Conservation (phyloP, 2,888 invertebrate species). For the Labia minor region DNA sequence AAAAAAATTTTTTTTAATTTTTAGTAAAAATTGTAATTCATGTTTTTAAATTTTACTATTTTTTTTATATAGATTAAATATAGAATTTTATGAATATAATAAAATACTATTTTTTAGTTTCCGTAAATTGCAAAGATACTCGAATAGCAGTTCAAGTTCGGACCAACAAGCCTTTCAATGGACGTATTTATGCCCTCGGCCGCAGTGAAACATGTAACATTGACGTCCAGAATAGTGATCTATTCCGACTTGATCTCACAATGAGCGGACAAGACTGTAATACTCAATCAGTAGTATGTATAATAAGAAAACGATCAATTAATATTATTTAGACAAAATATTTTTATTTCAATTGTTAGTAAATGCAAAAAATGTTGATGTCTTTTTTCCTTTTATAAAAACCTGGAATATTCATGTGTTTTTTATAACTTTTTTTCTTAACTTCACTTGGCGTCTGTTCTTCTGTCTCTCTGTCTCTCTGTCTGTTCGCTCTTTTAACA, state of each 20-base stretch:
- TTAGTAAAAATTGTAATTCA: no score
- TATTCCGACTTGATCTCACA: conserved; percentile 81
- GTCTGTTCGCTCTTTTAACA: no score
- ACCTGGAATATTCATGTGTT: no score
- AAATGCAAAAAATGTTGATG: neutral
- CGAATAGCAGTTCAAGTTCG: conserved; percentile 84
- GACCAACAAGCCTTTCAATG: conserved; percentile 90
- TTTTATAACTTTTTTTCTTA: no score
- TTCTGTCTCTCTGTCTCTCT: no score
- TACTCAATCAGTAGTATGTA: conserved; percentile 84
- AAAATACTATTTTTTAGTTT: conserved; percentile 58
- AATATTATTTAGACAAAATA: neutral
- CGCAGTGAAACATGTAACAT: conserved; percentile 91
- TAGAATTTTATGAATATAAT: no score
- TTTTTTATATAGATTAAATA: neutral
- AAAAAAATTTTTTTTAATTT: no score
- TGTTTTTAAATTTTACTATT: neutral
- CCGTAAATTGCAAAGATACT: conserved; percentile 89
- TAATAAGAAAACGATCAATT: neutral
- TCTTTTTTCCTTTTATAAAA: no score
- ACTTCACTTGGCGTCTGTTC: no score
- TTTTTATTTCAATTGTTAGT: neutral
- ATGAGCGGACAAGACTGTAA: conserved; percentile 93
- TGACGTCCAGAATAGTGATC: conserved; percentile 83
- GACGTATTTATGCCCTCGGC: conserved; percentile 85